phyloP scores from a whole-genome alignment of 2,888 invertebrate genomes.

The Leucoma salicis region DNA sequence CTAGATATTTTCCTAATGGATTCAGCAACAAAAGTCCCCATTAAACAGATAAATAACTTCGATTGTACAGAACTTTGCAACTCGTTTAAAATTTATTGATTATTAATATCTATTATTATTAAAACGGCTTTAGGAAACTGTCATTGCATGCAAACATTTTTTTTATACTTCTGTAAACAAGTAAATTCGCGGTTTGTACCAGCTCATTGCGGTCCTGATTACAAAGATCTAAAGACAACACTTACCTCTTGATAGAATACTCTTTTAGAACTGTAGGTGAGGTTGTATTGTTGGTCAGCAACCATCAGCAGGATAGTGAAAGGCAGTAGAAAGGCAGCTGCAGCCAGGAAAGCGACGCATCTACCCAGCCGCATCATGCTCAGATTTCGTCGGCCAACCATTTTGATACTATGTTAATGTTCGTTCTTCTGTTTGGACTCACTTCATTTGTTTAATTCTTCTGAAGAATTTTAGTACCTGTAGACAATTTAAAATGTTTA shows the following conservation, averaged over 20 bases:
- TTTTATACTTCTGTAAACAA: too few species aligned
- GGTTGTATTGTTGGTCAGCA: constrained; percentile 83
- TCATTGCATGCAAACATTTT: too few species aligned
- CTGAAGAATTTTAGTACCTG: constrained; percentile 12
- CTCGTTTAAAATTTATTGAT: too few species aligned
- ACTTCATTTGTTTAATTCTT: constrained; percentile 20
- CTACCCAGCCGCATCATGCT: constrained; percentile 78
- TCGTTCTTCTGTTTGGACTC: constrained; percentile 18
- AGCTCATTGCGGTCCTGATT: too few species aligned
- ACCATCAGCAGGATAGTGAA: constrained; percentile 83
- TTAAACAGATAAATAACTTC: too few species aligned
- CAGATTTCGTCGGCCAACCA: constrained; percentile 65
- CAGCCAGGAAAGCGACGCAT: constrained; percentile 83
- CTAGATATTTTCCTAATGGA: too few species aligned
- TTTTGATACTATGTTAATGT: constrained; percentile 23
- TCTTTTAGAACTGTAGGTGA: constrained; percentile 74
- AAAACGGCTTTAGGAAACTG: too few species aligned
- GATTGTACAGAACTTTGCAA: too few species aligned
- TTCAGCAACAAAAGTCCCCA: too few species aligned
- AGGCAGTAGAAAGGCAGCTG: constrained; percentile 82
- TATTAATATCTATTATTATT: too few species aligned
- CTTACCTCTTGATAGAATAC: constrained; percentile 81
- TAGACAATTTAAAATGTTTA: constrained; percentile 1
- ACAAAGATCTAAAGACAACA: too few species aligned
- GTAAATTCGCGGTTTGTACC: too few species aligned